A percentile compares a stretch with the other conserved stretches of the same genome.
These are phyloP conservation scores for Nephrotoma flavescens DNA, from an alignment of 2,888 invertebrate genomes.

Conservation along the genomic window DNA sequence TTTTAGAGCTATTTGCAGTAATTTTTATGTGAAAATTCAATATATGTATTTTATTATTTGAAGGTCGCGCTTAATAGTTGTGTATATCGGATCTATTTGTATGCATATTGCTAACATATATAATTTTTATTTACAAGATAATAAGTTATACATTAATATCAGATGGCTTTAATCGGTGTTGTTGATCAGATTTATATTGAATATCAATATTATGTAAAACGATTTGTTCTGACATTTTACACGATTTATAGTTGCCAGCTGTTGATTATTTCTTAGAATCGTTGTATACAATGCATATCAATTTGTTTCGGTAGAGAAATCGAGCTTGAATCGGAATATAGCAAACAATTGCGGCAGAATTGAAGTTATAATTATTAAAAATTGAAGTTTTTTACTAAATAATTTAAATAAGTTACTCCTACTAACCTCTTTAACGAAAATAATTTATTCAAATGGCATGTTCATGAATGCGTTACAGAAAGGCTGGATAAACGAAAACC, in stretches of 20 bases:
- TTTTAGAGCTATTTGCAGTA: neutral
- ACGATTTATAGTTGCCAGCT: neutral
- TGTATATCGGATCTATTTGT: neutral
- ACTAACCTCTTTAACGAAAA: too few species aligned
- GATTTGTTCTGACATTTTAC: neutral
- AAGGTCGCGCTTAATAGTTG: neutral
- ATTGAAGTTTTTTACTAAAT: too few species aligned
- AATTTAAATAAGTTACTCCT: too few species aligned
- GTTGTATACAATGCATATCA: neutral
- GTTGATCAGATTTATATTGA: neutral
- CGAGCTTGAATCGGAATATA: neutral
- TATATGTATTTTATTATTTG: neutral
- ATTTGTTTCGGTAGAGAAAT: neutral
- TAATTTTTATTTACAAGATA: neutral
- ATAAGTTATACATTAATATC: neutral
- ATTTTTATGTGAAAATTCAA: neutral
- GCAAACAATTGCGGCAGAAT: neutral
- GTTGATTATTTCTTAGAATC: neutral
- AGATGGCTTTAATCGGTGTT: neutral
- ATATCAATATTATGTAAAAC: neutral
- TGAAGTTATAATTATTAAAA: too few species aligned
- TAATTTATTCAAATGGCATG: too few species aligned
- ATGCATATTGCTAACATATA: neutral
- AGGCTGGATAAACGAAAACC: too few species aligned
- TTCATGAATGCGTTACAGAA: too few species aligned